These are phyloP conservation scores for Ectropis crepuscularia DNA, from an alignment of 2,888 invertebrate species.

Conservation along the genomic window DNA sequence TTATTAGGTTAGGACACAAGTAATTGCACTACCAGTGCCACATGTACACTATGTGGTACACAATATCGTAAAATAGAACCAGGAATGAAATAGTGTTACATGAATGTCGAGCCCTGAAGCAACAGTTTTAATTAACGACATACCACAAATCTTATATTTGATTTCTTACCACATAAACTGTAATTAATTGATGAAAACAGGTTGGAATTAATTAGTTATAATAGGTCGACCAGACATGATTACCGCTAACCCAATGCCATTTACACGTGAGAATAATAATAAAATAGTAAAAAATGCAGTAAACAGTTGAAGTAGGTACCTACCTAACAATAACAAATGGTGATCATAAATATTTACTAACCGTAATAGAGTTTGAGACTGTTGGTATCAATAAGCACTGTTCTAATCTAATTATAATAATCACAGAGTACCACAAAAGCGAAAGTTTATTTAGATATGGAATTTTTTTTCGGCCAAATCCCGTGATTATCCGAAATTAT, in stretches of 20 bases:
- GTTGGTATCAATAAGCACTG: no score
- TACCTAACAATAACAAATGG: no score
- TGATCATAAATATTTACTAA: no score
- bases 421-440: background rate
- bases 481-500: conserved; percentile 54
- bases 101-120: conserved; percentile 5
- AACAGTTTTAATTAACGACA: conserved; percentile 15
- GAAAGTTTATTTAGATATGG: conserved; percentile 20
- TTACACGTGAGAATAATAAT: no score
- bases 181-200: conserved; percentile 10
- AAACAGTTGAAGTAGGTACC: no score
- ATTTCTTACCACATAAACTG: conserved; percentile 6
- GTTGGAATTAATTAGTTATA: conserved; percentile 5
- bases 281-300: no score
- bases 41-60: background rate
- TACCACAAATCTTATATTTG: conserved; percentile 7
- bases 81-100: conserved; percentile 13
- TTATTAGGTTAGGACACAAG: conserved; percentile 28
- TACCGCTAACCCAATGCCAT: no score
- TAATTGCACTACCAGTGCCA: conserved; percentile 11
- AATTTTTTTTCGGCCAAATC: conserved; percentile 35
- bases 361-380: no score
- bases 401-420: background rate
- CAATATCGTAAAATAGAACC: conserved; percentile 14
- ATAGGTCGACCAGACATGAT: no score